phyloP scores from a whole-genome alignment of 2,797 vertebrate genomes.

The Epinephelus awoara region DNA sequence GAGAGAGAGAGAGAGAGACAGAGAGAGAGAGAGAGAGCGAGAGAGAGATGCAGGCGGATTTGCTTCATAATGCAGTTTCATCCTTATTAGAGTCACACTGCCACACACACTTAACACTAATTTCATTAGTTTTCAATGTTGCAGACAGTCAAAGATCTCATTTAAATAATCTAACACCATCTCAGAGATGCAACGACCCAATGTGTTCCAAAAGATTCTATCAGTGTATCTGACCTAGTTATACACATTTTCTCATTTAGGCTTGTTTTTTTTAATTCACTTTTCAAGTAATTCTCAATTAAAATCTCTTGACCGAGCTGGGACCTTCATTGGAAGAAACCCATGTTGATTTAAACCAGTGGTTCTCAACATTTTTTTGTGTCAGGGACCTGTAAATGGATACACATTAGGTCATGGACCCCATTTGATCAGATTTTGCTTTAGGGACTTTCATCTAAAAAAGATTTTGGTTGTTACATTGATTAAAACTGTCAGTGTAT shows the following conservation, averaged over 20 bases:
- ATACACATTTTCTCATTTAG: neutral
- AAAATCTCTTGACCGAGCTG: neutral
- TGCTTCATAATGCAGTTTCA: slow-evolving; percentile 40
- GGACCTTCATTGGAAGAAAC: neutral
- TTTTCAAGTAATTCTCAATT: no score
- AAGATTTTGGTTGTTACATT: no score
- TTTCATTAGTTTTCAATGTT: slow-evolving; percentile 52
- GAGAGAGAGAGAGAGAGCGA: no score
- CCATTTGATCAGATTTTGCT: no score
- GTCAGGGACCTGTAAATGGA: no score
- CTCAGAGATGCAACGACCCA: slow-evolving; percentile 7
- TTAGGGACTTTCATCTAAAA: no score
- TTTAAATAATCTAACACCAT: slow-evolving; percentile 39
- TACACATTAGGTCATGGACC: no score
- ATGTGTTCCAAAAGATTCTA: slow-evolving; percentile 13
- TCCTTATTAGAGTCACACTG: slow-evolving; percentile 41
- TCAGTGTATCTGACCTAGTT: slow-evolving; percentile 18
- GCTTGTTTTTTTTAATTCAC: neutral
- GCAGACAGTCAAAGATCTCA: slow-evolving; percentile 23
- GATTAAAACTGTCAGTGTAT: no score
- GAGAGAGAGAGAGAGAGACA: no score
- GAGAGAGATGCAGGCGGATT: slow-evolving; percentile 3
- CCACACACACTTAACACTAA: slow-evolving; percentile 32
- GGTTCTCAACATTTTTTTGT: no score
- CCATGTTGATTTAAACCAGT: no score